A percentile compares a stretch with the other conserved stretches of the same genome.
Evolutionary conservation across 1,140 invertebrate species (phyloP).

Genomic region (Metaphire vulgaris): DNA sequence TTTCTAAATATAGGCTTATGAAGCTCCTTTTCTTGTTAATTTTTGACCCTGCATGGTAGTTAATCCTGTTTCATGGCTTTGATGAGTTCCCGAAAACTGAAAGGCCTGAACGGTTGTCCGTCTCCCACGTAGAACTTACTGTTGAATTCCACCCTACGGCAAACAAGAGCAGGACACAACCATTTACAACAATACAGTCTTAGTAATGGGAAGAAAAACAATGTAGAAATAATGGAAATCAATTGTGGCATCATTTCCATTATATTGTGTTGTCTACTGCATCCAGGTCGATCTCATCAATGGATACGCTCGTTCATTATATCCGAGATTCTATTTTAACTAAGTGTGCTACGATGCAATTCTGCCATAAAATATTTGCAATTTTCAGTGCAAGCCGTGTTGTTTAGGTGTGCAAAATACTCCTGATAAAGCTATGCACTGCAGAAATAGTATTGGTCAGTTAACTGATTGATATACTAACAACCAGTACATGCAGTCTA

Average conservation of each 20-base stretch:
- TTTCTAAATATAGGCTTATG: no score
- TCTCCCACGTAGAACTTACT: constrained; percentile 86
- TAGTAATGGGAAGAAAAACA: no score
- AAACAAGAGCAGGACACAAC: not conserved
- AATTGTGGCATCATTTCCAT: not conserved
- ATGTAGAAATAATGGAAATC: not conserved
- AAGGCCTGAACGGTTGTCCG: constrained; percentile 46
- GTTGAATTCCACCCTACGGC: constrained; percentile 84
- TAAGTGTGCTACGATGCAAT: no score
- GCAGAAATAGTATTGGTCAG: not conserved
- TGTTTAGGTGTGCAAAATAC: no score
- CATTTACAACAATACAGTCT: not conserved
- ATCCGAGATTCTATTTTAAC: not conserved
- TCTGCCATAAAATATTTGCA: no score
- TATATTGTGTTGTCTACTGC: not conserved
- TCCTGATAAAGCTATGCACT: not conserved
- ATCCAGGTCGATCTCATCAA: not conserved
- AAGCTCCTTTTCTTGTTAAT: no score
- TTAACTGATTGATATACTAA: not conserved
- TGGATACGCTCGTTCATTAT: not conserved
- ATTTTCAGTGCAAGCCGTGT: no score
- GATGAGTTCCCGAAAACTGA: no score
- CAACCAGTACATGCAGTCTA: not conserved
- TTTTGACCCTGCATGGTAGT: no score
- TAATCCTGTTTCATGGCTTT: no score